Evolutionary conservation across 2,113 vertebrate species (phyloP), one percentile per base, ranked within the genome.

Genomic region (Aramus guarauna): DNA sequence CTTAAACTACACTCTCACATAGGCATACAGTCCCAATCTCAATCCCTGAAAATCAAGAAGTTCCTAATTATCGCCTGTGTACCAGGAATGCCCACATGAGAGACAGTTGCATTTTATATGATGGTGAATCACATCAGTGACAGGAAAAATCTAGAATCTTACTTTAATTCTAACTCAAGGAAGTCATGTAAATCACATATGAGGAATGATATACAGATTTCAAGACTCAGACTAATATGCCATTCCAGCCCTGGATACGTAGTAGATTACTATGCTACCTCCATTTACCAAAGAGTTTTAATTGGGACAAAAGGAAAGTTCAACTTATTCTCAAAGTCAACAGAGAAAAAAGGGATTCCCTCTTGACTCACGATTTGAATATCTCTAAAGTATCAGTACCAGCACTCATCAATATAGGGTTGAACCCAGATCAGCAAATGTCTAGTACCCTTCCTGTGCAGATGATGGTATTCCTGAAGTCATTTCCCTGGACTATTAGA

Each of bases 391-490:
- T 53, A 94, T 26, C 81, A 45, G 32, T 79, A 89, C 30, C 0
- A 0, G 84, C 47, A 78, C 37, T 88, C 94, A 90, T 11, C 90
- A 55, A 24, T 41, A 53, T 2, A 78, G 29, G 20, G 59, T 22
- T 85, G 55, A 92, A 90, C 29, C 8, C 27, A 76, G 64, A 76
- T 34, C 90, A 90, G 27, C 48, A 93, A 74, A 75, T 14, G 84
- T 88, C 92, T 90, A 64, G 58, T 55, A 85, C 72, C 11, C 67
- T 95, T 93, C 92, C 90, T 96, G 90, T 85, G 88, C 82, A 96
- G 75, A 94, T 88, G 69, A 48, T 89, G 74, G 24, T 91, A 79
- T 88, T 73, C 41, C 71, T 83, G n/a, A 76, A 85, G 45, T 85
- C 88, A 96, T 93, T 94, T 94, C 79, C 82, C 72, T 55, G 72